A percentile compares a stretch with the other conserved stretches of the same genome.
Evolutionary conservation across 2,888 invertebrate genomes (phyloP).

Genomic region (Lepidonotus clava): DNA sequence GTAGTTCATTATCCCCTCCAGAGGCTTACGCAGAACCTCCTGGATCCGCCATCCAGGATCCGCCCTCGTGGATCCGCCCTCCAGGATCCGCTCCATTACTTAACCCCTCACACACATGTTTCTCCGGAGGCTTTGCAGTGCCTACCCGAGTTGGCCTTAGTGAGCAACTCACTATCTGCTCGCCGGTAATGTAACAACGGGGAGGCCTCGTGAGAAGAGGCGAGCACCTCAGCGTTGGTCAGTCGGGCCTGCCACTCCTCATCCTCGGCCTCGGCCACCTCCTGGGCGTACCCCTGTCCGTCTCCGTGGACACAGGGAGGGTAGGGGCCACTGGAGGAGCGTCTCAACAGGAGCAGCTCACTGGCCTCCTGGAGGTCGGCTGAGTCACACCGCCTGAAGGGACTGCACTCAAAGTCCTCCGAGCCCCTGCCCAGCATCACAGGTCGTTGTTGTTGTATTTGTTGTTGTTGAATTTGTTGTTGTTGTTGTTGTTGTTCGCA

Average conservation of each 20-base stretch:
- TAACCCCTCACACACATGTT: slow-evolving; percentile 27
- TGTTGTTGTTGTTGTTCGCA: neutral
- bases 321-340: neutral
- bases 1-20: too few relatives aligned
- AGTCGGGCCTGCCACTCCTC: neutral
- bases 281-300: neutral
- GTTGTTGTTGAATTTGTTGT: neutral
- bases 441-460: neutral
- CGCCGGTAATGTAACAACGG: slow-evolving; percentile 6
- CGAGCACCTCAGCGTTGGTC: neutral
- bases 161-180: neutral
- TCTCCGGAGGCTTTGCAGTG: slow-evolving; percentile 33
- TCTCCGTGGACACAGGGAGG: neutral
- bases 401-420: slow-evolving; percentile 2
- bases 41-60: too few relatives aligned
- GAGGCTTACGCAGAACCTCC: too few relatives aligned
- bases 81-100: too few relatives aligned
- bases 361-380: neutral
- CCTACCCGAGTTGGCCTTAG: neutral
- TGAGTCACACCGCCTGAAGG: slow-evolving; percentile 1
- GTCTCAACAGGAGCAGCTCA: neutral
- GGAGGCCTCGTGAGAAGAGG: neutral
- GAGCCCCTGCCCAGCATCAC: neutral
- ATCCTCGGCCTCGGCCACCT: slow-evolving; percentile 4
- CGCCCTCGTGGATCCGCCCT: too few relatives aligned